Base-by-base conservation (phyloP, 2,888 invertebrate species). In the Sarcophaga caerulescens region DNA sequence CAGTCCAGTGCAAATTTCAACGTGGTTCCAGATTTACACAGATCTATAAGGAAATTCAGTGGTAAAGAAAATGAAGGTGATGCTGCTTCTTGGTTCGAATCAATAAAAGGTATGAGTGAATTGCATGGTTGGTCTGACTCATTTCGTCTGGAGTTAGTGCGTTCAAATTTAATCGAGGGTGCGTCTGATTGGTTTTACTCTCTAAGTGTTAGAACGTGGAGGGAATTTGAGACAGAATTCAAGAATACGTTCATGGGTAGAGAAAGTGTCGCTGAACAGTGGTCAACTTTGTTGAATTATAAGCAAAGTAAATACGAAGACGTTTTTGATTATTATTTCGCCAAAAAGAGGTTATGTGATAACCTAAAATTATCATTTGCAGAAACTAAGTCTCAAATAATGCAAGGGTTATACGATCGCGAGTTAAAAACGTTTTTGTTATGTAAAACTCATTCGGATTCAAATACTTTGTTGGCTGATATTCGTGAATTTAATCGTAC, bases 291-390 rank as follows among this genome's bases (percentile, higher is more conserved):
- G 12, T 69, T 78, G 23, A 78, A 78, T 45, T 78, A 78, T 44
- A 78, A 47, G 17, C 78, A 78, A 52, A 25, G 62, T 1, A 23
- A 69, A 69, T n/a, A 62, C n/a, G 69, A 78, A 47, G 52, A 69
- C 62, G 47, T 69, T 78, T 78, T 77, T 60, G 77, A 77, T 60
- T 77, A 77, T 60, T 77, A 69, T 45, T 77, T 77, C 10, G 14
- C n/a, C 5, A 74, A 74, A 52, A 78, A 69, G n/a, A 78, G 47
- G 17, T 70, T 78, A n/a, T 74, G 74, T 74, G 63, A 63, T 63
- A 73, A 62, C 8, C 62, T 69, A 10, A 60, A 68, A 60, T 69
- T 68, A 60, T 57, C 57, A 35, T 66, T 76, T 44, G 4, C n/a
- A 3, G 66, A 66, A 44, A 57, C 76, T 3, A 66, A 76, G 59